Conservation (phyloP, 2,888 invertebrate genomes). For the Oeneis ivallda region DNA sequence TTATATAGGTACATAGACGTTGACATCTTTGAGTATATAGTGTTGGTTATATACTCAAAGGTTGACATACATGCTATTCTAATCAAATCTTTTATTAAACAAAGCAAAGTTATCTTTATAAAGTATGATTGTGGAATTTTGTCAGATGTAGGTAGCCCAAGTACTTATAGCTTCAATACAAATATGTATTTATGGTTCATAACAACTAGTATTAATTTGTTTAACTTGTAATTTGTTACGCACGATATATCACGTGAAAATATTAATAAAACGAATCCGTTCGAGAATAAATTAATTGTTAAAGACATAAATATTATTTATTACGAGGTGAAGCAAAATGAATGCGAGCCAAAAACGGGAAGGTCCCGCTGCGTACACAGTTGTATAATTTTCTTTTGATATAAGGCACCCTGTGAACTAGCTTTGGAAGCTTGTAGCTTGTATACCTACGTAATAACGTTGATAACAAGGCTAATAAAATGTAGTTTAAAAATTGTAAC, state of each 20-base stretch:
- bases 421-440: not conserved
- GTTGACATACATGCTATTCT: too few species aligned
- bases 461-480: too few species aligned
- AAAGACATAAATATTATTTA: slow-evolving; percentile 30
- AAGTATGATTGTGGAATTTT: too few species aligned
- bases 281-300: slow-evolving; percentile 16
- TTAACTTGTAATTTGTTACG: not conserved
- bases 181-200: not conserved
- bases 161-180: not conserved
- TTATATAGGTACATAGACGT: too few species aligned
- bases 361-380: slow-evolving; percentile 27
- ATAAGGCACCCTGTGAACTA: slow-evolving; percentile 14
- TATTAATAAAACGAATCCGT: slow-evolving; percentile 6
- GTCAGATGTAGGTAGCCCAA: not conserved
- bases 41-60: too few species aligned
- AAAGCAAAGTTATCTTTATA: too few species aligned
- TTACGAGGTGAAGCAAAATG: slow-evolving; percentile 19
- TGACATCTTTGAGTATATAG: too few species aligned
- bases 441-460: not conserved
- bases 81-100: too few species aligned
- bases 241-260: slow-evolving; percentile 5
- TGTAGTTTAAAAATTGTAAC: too few species aligned
- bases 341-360: slow-evolving; percentile 26
- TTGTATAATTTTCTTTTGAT: not conserved
- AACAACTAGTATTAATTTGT: slow-evolving; percentile 1